Percentiles rank a stretch among this genome's conserved stretches.
phyloP scores from a whole-genome alignment of 2,888 invertebrate species.

The Synanthedon myopaeformis region DNA sequence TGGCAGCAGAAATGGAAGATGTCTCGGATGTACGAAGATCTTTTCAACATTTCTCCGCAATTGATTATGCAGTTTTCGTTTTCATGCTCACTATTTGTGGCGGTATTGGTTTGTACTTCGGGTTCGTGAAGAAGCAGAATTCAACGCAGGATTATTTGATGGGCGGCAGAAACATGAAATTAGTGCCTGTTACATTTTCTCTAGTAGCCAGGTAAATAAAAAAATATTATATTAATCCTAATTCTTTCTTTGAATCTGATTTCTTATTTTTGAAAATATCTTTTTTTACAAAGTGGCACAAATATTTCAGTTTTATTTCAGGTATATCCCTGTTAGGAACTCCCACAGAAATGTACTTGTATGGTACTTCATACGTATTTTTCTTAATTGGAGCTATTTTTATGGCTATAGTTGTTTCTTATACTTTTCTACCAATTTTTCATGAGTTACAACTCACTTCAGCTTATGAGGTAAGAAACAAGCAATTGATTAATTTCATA shows the following conservation, averaged over 20 bases:
- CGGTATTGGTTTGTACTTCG: conserved; percentile 82
- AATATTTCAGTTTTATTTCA: conserved; percentile 73
- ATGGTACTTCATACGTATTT: conserved; percentile 80
- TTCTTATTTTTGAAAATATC: neutral
- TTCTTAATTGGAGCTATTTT: conserved; percentile 70
- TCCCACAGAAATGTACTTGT: conserved; percentile 82
- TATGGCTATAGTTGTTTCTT: conserved; percentile 73
- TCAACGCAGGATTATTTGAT: conserved; percentile 81
- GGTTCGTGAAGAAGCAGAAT: conserved; percentile 73
- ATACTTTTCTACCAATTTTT: conserved; percentile 77
- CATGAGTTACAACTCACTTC: conserved; percentile 79
- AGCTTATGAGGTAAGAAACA: conserved; percentile 76
- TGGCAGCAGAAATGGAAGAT: conserved; percentile 14
- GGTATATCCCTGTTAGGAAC: conserved; percentile 83
- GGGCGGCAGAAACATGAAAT: conserved; percentile 83
- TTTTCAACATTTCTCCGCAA: conserved; percentile 61
- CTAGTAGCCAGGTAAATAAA: conserved; percentile 77
- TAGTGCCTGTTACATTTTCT: conserved; percentile 83
- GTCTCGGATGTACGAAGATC: conserved; percentile 31
- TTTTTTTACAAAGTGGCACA: neutral
- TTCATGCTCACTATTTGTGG: conserved; percentile 80
- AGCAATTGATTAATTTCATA: neutral
- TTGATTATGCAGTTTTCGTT: conserved; percentile 77
- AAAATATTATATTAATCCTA: neutral
- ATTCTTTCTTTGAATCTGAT: neutral